Evolutionary conservation across 2,113 vertebrate species (phyloP).

Genomic region (Cygnus atratus): DNA sequence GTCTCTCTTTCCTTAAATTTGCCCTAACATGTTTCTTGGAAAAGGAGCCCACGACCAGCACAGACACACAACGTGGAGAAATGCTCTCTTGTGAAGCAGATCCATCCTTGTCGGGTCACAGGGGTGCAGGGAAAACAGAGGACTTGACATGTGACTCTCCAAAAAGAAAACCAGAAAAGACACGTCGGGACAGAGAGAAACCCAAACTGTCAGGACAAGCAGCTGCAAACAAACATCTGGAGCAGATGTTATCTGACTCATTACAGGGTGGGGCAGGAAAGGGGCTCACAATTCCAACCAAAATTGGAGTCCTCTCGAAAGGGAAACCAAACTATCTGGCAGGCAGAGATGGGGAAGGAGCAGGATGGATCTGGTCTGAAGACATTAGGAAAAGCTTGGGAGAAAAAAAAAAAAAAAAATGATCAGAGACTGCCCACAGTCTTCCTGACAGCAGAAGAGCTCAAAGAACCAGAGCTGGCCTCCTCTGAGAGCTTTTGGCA

Average conservation of each 20-base stretch:
- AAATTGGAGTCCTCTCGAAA: background rate
- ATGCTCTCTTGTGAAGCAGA: rapidly evolving
- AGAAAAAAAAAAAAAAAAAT: background rate
- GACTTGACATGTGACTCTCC: background rate
- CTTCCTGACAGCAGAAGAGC: background rate
- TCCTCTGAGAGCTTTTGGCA: background rate
- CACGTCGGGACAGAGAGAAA: slow-evolving; percentile 5
- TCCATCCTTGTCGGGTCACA: background rate
- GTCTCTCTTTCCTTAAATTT: background rate
- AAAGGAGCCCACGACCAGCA: background rate
- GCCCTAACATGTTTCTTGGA: background rate
- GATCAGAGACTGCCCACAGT: background rate
- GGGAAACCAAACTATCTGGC: background rate
- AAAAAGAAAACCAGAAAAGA: background rate
- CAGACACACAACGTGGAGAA: background rate
- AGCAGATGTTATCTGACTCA: slow-evolving; percentile 54
- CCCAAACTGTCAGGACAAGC: background rate
- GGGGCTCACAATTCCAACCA: slow-evolving; percentile 18
- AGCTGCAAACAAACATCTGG: slow-evolving; percentile 30
- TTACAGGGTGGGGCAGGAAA: slow-evolving; percentile 43
- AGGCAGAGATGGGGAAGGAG: background rate
- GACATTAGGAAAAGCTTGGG: background rate
- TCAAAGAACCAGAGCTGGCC: background rate
- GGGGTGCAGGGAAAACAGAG: background rate
- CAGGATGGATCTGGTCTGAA: background rate